A percentile compares a stretch with the other conserved stretches of the same genome.
These are phyloP conservation scores for Novumbra hubbsi DNA, from an alignment of 2,797 vertebrate genomes.

Conservation along the genomic window DNA sequence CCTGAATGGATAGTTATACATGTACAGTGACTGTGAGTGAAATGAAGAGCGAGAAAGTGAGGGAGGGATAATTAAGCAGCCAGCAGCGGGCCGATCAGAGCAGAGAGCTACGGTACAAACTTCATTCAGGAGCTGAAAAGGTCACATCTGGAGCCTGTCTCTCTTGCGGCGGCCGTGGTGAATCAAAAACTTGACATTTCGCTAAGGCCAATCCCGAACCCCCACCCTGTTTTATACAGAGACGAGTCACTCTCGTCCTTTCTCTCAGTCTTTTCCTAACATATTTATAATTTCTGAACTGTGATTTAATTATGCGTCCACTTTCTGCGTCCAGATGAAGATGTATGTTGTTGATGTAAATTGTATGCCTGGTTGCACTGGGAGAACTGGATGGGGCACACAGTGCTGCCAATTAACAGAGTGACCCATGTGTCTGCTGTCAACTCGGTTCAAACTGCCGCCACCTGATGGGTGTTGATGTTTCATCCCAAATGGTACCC, in stretches of 20 bases:
- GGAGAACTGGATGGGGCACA: not conserved
- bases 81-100: not conserved
- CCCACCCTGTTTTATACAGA: not conserved
- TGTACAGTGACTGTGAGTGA: not conserved
- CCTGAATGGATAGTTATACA: no score
- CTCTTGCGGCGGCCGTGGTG: not conserved
- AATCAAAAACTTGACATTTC: constrained; percentile 10
- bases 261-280: not conserved
- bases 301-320: not conserved
- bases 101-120: not conserved
- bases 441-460: constrained; percentile 4
- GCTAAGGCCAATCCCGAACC: not conserved
- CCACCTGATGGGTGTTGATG: not conserved
- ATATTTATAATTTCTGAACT: not conserved
- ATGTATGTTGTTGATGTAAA: not conserved
- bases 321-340: not conserved
- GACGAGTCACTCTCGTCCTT: not conserved
- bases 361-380: not conserved
- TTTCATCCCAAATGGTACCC: not conserved
- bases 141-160: constrained; percentile 10
- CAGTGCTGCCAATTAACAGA: constrained; percentile 20
- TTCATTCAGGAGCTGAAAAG: constrained; percentile 13
- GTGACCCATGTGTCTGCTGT: constrained; percentile 37
- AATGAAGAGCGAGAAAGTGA: not conserved
- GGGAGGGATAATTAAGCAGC: not conserved